Evolutionary conservation across 1,140 invertebrate species (phyloP), one percentile per base, ranked within the genome.

Genomic region (Drosophila tristis): DNA sequence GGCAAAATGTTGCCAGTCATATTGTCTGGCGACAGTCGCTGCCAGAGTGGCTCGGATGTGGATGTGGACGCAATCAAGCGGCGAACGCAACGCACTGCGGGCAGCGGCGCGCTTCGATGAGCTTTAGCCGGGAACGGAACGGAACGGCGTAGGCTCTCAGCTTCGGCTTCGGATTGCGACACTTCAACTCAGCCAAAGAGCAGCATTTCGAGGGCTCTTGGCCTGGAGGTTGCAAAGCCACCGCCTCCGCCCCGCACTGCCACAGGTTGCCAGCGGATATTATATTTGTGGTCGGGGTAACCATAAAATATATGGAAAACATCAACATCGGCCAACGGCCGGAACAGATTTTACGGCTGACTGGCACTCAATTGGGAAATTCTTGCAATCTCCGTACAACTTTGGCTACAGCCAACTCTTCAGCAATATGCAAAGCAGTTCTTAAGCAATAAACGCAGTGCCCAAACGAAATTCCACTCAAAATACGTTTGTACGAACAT

Each of bases 61-160:
- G 76, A 78, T 48, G 54, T 73, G 60, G 61, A 65, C 50, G 81
- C 82, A 86, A 86, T 86, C 70, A 79, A 82, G 78, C 82, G 70
- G 29, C 20, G 67, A 66, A 70, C 54, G 67, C 57, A 66, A 70
- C 54, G 67, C 48, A 53, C 56, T 49, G 56, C 56, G 39, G 56
- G 74, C 74, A 56, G 77, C 81, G 74, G 82, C 75, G 78, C 81
- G 81, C 81, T 81, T 86, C 59, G 70, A 48, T 86, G 74, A 61
- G 71, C 76, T 76, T 68, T 53, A 75, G 58, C 35, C 68, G 62
- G 63, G 64, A 65, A 39, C 35, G 35, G 26, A 29, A 29, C 26
- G 26, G 26, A 29, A 29, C 26, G 26, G 66, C 51, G 56, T 65
- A 56, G 63, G 63, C 59, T 61, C 7, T 53, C 5, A 7, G 31